A percentile compares a stretch with the other conserved stretches of the same genome.
These are phyloP conservation scores for Drosophila stalkeri DNA, from an alignment of 2,888 invertebrate genomes.

Conservation along the genomic window DNA sequence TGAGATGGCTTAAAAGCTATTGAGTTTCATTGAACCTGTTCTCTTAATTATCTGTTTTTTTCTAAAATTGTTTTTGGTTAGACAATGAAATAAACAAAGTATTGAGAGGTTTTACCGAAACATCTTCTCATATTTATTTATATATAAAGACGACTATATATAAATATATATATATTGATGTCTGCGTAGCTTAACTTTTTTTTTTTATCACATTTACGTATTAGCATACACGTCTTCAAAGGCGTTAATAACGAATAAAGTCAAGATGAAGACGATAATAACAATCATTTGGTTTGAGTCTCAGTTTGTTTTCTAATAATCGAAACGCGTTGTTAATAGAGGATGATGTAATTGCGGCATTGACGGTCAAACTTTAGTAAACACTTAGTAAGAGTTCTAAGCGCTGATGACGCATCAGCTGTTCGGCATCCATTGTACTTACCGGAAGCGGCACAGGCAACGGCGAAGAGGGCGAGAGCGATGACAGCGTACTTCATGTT, in stretches of 20 bases:
- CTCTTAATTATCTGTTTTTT: slow-evolving; percentile 5
- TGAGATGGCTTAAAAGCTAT: neutral
- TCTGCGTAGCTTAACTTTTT: neutral
- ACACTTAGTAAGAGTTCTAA: neutral
- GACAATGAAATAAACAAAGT: neutral
- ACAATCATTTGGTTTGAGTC: slow-evolving; percentile 21
- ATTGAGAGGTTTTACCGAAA: neutral
- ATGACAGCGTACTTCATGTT: slow-evolving; percentile 73
- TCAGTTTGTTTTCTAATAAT: slow-evolving; percentile 33
- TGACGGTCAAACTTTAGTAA: slow-evolving; percentile 19
- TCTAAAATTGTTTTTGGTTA: neutral
- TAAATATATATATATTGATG: slow-evolving; percentile 3
- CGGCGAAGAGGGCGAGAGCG: slow-evolving; percentile 60
- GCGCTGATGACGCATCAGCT: slow-evolving; percentile 39
- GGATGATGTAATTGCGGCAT: slow-evolving; percentile 55
- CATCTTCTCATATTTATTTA: neutral
- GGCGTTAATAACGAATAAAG: slow-evolving; percentile 33
- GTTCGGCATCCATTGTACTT: slow-evolving; percentile 39
- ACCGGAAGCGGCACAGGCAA: slow-evolving; percentile 76
- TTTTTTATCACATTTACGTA: slow-evolving; percentile 11
- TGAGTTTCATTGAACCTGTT: slow-evolving; percentile 7
- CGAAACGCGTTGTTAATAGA: slow-evolving; percentile 30
- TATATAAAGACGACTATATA: neutral
- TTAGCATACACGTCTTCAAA: slow-evolving; percentile 48
- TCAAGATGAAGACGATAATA: slow-evolving; percentile 44